phyloP scores from a whole-genome alignment of 2,888 invertebrate genomes.

The Onthophagus sagittarius region DNA sequence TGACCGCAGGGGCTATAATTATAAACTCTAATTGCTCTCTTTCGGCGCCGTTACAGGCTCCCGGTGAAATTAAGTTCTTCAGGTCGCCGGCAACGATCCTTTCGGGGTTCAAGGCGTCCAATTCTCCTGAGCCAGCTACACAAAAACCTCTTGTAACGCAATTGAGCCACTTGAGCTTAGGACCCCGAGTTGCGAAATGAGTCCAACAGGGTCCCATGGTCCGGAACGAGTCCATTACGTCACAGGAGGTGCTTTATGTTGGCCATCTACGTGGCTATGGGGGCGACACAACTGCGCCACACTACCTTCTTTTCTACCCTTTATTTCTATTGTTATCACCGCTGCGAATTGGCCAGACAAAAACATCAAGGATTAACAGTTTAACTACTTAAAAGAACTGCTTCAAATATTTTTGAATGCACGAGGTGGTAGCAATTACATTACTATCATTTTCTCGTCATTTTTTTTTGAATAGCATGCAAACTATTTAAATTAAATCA shows the following conservation, averaged over 20 bases:
- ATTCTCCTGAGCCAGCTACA: slow-evolving; percentile 30
- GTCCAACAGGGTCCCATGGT: slow-evolving; percentile 32
- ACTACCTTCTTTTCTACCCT: neutral
- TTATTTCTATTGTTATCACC: slow-evolving; percentile 8
- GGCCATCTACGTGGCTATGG: slow-evolving; percentile 22
- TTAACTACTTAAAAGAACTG: neutral
- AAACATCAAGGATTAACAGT: neutral
- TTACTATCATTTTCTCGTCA: no score
- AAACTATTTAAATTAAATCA: no score
- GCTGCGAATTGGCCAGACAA: neutral
- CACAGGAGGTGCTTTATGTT: slow-evolving; percentile 37
- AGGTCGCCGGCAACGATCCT: slow-evolving; percentile 13
- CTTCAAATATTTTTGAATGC: neutral
- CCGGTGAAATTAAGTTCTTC: slow-evolving; percentile 8
- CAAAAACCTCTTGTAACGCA: slow-evolving; percentile 37
- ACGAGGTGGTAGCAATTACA: neutral
- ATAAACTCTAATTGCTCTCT: slow-evolving; percentile 16
- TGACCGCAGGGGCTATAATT: slow-evolving; percentile 6
- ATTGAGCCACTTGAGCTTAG: slow-evolving; percentile 36
- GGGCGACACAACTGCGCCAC: slow-evolving; percentile 3
- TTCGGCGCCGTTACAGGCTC: slow-evolving; percentile 6
- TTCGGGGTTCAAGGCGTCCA: slow-evolving; percentile 7
- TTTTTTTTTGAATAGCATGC: no score
- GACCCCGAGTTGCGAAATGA: slow-evolving; percentile 31
- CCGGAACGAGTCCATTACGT: slow-evolving; percentile 39